phyloP scores from a whole-genome alignment of 1,140 invertebrate species.

The Apis mellifera region DNA sequence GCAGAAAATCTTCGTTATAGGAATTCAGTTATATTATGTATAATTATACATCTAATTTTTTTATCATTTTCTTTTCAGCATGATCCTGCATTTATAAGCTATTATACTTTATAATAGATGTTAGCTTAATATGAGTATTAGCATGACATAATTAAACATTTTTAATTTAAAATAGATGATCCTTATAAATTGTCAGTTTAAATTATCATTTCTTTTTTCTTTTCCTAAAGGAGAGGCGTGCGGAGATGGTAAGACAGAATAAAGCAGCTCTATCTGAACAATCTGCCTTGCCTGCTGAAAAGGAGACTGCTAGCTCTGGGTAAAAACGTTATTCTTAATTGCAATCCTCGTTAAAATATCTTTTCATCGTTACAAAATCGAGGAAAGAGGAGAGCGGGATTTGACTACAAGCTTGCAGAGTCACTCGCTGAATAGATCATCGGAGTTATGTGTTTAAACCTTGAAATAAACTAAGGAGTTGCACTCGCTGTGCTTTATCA shows the following conservation, averaged over 20 bases:
- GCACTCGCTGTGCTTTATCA: slow-evolving; percentile 34
- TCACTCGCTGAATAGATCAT: slow-evolving; percentile 44
- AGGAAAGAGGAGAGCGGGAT: slow-evolving; percentile 40
- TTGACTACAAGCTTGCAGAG: slow-evolving; percentile 38
- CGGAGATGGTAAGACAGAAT: slow-evolving; percentile 92
- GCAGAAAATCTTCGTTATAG: slow-evolving; percentile 10
- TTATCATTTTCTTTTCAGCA: slow-evolving; percentile 46
- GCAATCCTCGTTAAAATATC: slow-evolving; percentile 38
- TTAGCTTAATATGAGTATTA: slow-evolving; percentile 51
- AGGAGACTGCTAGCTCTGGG: slow-evolving; percentile 84
- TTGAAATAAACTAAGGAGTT: slow-evolving; percentile 31
- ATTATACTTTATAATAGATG: slow-evolving; percentile 24
- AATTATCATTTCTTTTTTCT: slow-evolving; percentile 14
- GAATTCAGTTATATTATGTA: neutral
- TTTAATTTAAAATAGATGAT: slow-evolving; percentile 10
- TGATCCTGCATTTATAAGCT: slow-evolving; percentile 37
- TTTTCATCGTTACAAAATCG: slow-evolving; percentile 38
- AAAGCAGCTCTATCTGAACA: slow-evolving; percentile 84
- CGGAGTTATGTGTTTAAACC: slow-evolving; percentile 44
- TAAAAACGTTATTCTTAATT: slow-evolving; percentile 73
- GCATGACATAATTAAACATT: slow-evolving; percentile 46
- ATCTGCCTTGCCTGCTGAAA: slow-evolving; percentile 69
- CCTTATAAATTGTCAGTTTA: neutral
- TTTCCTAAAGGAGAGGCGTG: slow-evolving; percentile 89
- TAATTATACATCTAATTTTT: neutral